phyloP scores from a whole-genome alignment of 2,113 vertebrate species.

The Brachypodius melanocephalos region DNA sequence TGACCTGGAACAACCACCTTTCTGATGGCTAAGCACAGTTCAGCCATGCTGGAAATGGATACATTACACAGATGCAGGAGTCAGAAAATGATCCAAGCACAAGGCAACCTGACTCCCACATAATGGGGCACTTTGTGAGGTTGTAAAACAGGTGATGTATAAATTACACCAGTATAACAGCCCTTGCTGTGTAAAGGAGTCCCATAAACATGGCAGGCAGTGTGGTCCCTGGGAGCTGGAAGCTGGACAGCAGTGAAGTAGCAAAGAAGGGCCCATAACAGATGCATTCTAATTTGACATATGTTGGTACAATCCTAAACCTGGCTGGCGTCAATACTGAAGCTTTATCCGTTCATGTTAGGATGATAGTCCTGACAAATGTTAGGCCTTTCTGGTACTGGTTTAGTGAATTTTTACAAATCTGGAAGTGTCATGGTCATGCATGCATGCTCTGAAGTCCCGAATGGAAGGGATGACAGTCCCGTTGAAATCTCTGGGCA shows the following conservation, averaged over 20 bases:
- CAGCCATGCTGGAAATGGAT: background rate
- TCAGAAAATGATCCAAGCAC: background rate
- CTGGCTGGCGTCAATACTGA: background rate
- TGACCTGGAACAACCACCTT: background rate
- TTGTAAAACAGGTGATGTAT: background rate
- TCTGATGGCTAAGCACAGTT: background rate
- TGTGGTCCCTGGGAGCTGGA: background rate
- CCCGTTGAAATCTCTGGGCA: conserved; percentile 12
- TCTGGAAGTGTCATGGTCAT: background rate
- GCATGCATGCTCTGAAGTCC: background rate
- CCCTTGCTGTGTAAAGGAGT: background rate
- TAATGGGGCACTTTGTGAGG: background rate
- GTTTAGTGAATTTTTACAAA: background rate
- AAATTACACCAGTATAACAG: background rate
- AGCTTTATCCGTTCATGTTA: background rate
- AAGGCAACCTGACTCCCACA: background rate
- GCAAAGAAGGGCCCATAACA: background rate
- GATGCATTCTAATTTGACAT: background rate
- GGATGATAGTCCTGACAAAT: background rate
- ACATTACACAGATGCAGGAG: background rate
- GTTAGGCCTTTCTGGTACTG: background rate
- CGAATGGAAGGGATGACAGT: background rate
- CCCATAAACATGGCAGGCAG: background rate
- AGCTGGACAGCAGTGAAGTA: background rate
- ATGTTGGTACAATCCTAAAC: background rate